These are phyloP conservation scores for Himalopsyche tibetana DNA, from an alignment of 2,888 invertebrate species.

Conservation along the genomic window DNA sequence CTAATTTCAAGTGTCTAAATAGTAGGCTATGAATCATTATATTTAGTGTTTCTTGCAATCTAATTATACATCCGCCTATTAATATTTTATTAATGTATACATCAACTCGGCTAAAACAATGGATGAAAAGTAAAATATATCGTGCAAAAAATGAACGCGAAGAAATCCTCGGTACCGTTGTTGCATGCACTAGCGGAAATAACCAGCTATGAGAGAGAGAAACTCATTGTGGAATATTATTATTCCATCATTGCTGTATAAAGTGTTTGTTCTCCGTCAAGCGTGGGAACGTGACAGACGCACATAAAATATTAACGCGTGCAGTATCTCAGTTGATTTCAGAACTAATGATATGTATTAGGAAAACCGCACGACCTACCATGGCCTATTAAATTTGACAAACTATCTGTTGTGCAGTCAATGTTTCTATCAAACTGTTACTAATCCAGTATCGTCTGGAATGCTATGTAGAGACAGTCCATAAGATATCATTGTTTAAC, in stretches of 20 bases:
- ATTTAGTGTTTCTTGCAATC: no score
- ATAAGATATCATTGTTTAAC: no score
- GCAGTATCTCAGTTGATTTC: slow-evolving; percentile 12
- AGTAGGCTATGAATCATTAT: no score
- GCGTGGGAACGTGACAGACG: slow-evolving; percentile 12
- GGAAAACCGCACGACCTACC: no score
- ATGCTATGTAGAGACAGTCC: no score
- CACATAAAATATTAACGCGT: background rate
- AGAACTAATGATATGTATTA: background rate
- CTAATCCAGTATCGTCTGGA: no score
- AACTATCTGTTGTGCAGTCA: no score
- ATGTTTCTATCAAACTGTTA: no score
- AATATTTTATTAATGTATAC: no score
- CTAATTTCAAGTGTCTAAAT: background rate
- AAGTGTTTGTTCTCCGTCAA: background rate
- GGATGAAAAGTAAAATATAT: slow-evolving; percentile 10
- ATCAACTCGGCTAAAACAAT: background rate
- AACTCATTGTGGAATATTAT: slow-evolving; percentile 6
- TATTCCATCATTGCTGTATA: slow-evolving; percentile 17
- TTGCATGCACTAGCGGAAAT: slow-evolving; percentile 27
- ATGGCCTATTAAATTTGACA: no score
- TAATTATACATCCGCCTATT: no score
- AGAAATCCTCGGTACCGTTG: slow-evolving; percentile 11
- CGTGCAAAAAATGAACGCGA: slow-evolving; percentile 34
- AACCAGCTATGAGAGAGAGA: slow-evolving; percentile 23